Conservation (phyloP, 2,888 invertebrate genomes). For the Lycaena phlaeas region DNA sequence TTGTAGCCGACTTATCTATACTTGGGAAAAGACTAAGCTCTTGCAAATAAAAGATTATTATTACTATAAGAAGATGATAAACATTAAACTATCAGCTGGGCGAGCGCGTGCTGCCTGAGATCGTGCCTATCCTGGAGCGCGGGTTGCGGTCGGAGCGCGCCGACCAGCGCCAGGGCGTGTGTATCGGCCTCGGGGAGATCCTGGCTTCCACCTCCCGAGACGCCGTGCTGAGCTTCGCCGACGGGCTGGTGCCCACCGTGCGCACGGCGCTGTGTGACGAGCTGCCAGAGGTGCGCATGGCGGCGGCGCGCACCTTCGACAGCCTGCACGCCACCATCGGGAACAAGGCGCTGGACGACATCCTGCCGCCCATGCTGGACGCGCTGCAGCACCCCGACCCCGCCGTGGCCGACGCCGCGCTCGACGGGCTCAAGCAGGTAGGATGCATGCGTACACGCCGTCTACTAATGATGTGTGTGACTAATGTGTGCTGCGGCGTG, state of each 20-base stretch:
- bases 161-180: conserved; percentile 98
- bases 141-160: conserved; percentile 92
- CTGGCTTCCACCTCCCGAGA: conserved; percentile 97
- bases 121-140: conserved; percentile 96
- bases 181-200: conserved; percentile 98
- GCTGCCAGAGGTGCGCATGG: conserved; percentile 91
- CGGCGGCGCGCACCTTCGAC: conserved; percentile 97
- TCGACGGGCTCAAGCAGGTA: conserved; percentile 95
- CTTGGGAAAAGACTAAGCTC: no score
- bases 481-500: no score
- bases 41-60: no score
- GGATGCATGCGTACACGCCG: no score
- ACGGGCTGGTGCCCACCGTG: conserved; percentile 85
- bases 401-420: conserved; percentile 86
- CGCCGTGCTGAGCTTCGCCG: conserved; percentile 84
- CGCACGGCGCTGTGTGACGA: conserved; percentile 95
- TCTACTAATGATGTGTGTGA: no score
- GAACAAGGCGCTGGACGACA: conserved; percentile 94
- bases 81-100: no score
- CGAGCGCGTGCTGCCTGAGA: conserved; percentile 97
- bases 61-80: no score
- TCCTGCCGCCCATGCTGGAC: conserved; percentile 91
- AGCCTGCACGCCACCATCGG: conserved; percentile 96
- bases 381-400: conserved; percentile 82
- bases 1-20: no score